Evolutionary conservation across 2,888 invertebrate genomes (phyloP).

Genomic region (Phlogophora meticulosa): DNA sequence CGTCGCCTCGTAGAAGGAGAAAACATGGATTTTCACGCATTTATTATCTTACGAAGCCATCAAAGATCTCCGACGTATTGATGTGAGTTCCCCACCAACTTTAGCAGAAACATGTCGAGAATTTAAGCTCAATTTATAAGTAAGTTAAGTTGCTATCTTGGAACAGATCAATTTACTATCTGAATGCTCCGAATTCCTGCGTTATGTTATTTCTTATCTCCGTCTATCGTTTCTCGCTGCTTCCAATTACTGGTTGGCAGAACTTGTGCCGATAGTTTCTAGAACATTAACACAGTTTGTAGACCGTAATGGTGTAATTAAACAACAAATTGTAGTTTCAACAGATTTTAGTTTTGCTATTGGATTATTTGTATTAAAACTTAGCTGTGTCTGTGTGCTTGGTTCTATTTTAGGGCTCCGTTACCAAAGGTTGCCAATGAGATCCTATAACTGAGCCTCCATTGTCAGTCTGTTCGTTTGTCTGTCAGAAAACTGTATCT

Average conservation of each 20-base stretch:
- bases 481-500: too few relatives aligned
- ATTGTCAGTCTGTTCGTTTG: too few relatives aligned
- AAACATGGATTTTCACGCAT: slow-evolving; percentile 27
- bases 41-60: slow-evolving; percentile 45
- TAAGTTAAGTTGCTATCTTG: slow-evolving; percentile 49
- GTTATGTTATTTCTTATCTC: slow-evolving; percentile 46
- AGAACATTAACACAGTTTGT: slow-evolving; percentile 33
- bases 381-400: slow-evolving; percentile 3
- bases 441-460: too few relatives aligned
- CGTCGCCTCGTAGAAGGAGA: slow-evolving; percentile 17
- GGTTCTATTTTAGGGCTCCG: too few relatives aligned
- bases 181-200: slow-evolving; percentile 33
- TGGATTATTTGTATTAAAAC: slow-evolving; percentile 29
- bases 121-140: slow-evolving; percentile 53
- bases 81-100: slow-evolving; percentile 50
- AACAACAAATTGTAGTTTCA: slow-evolving; percentile 41
- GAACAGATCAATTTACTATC: slow-evolving; percentile 47
- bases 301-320: slow-evolving; percentile 33
- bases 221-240: slow-evolving; percentile 12
- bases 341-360: slow-evolving; percentile 45
- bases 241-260: slow-evolving; percentile 41
- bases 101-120: slow-evolving; percentile 40
- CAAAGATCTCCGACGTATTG: slow-evolving; percentile 18
- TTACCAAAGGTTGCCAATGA: too few relatives aligned
- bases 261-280: slow-evolving; percentile 46